A percentile compares a stretch with the other conserved stretches of the same genome.
Evolutionary conservation across 1,140 invertebrate species (phyloP).

Genomic region (Mactra quadrangularis): DNA sequence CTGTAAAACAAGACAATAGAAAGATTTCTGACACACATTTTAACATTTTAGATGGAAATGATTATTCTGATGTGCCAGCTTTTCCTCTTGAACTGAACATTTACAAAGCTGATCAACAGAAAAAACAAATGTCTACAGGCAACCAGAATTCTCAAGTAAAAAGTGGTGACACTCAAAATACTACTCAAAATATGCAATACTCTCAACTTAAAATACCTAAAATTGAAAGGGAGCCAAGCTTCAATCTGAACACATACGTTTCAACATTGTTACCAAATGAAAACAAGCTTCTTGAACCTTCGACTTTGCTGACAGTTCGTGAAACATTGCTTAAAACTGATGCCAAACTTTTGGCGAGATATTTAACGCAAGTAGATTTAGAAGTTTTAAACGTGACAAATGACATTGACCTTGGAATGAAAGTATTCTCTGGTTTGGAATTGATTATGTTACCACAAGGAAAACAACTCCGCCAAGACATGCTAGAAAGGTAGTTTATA

Average conservation of each 20-base stretch:
- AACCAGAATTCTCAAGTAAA: slow-evolving; percentile 13
- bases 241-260: slow-evolving; percentile 90
- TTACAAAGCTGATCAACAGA: slow-evolving; percentile 11
- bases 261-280: slow-evolving; percentile 89
- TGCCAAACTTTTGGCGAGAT: slow-evolving; percentile 91
- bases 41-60: slow-evolving; percentile 63
- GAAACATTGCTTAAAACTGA: slow-evolving; percentile 90
- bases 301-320: slow-evolving; percentile 92
- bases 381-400: slow-evolving; percentile 87
- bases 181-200: slow-evolving; percentile 4
- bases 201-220: slow-evolving; percentile 72
- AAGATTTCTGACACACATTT: slow-evolving; percentile 67
- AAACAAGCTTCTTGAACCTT: slow-evolving; percentile 94
- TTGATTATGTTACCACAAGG: slow-evolving; percentile 93
- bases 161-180: background rate
- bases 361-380: slow-evolving; percentile 93
- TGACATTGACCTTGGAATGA: slow-evolving; percentile 84
- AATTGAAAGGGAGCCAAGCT: slow-evolving; percentile 85
- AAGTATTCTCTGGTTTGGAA: slow-evolving; percentile 90
- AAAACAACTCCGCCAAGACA: slow-evolving; percentile 90
- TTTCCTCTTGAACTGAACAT: slow-evolving; percentile 61
- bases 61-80: slow-evolving; percentile 63
- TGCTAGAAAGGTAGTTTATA: slow-evolving; percentile 96
- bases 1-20: slow-evolving; percentile 30
- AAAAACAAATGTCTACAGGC: no score